A percentile compares a stretch with the other conserved stretches of the same genome.
These are phyloP conservation scores for Lithophane socia DNA, from an alignment of 2,888 invertebrate genomes.

Conservation along the genomic window DNA sequence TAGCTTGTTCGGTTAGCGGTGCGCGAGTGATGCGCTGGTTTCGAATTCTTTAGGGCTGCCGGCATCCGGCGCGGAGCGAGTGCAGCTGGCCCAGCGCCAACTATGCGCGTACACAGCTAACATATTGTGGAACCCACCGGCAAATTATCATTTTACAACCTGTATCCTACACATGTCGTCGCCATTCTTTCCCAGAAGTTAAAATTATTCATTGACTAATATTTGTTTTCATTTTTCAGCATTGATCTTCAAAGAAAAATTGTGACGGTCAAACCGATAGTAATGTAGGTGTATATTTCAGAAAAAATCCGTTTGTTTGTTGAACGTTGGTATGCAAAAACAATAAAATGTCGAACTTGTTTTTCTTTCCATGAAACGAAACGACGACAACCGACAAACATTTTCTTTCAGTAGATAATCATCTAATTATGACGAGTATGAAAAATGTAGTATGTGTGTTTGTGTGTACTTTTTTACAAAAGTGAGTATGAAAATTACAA, in stretches of 20 bases:
- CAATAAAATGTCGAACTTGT: constrained; percentile 47
- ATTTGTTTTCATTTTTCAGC: constrained; percentile 65
- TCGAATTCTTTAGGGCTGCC: constrained; percentile 73
- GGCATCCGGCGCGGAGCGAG: constrained; percentile 80
- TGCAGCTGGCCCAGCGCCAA: constrained; percentile 84
- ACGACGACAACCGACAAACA: constrained; percentile 25
- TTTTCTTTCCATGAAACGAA: constrained; percentile 47
- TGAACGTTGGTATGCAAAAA: constrained; percentile 29
- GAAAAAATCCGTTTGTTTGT: constrained; percentile 49
- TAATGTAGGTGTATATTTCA: constrained; percentile 48
- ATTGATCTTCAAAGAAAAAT: constrained; percentile 65
- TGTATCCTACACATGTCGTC: constrained; percentile 70
- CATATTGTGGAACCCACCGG: constrained; percentile 78
- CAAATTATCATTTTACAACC: constrained; percentile 75
- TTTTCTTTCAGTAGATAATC: constrained; percentile 16
- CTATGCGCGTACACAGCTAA: constrained; percentile 79
- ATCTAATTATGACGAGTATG: background rate
- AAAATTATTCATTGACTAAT: constrained; percentile 68
- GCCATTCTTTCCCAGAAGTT: constrained; percentile 69
- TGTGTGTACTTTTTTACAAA: background rate
- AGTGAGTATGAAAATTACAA: background rate
- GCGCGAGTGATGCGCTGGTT: constrained; percentile 42
- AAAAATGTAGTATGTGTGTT: background rate
- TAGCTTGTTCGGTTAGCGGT: constrained; percentile 19
- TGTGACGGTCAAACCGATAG: constrained; percentile 57